Percentiles rank a stretch among this genome's conserved stretches.
These are phyloP conservation scores for Sebastes fasciatus DNA, from an alignment of 2,113 vertebrate species.

Conservation along the genomic window DNA sequence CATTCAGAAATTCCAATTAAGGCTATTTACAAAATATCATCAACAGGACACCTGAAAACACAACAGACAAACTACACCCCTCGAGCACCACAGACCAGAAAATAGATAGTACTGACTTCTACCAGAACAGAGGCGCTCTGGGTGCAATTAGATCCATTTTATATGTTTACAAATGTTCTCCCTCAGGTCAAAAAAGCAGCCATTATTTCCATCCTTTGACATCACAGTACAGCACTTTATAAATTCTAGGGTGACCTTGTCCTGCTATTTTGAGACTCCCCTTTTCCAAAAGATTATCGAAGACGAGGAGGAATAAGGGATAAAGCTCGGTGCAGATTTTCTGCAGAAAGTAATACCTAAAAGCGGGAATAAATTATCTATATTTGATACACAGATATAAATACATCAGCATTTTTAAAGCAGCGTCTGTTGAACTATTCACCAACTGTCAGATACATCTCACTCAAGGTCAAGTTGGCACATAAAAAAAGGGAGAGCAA, in stretches of 20 bases:
- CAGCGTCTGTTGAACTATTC: background rate
- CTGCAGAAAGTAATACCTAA: slow-evolving; percentile 3
- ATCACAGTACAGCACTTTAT: background rate
- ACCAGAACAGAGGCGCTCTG: background rate
- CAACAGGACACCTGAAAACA: slow-evolving; percentile 25
- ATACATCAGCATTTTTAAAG: background rate
- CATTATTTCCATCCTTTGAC: slow-evolving; percentile 21
- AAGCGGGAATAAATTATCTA: background rate
- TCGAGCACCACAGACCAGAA: slow-evolving; percentile 12
- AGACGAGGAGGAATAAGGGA: slow-evolving; percentile 2
- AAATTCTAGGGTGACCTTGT: slow-evolving; percentile 11
- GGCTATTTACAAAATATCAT: background rate
- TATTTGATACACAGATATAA: slow-evolving; percentile 2
- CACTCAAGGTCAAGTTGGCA: background rate
- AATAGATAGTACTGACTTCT: slow-evolving; percentile 18
- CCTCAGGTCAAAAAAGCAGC: slow-evolving; percentile 11
- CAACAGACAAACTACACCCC: slow-evolving; percentile 15
- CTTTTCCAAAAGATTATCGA: background rate
- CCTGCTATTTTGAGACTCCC: slow-evolving; percentile 15
- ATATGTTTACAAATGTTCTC: slow-evolving; percentile 18
- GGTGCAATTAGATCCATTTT: slow-evolving; percentile 4
- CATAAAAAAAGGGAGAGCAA: background rate
- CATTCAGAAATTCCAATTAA: slow-evolving; percentile 42
- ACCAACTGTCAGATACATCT: background rate
- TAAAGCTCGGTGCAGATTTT: slow-evolving; percentile 1